Evolutionary conservation across 2,797 vertebrate species (phyloP), one percentile per base, ranked within the genome.

Genomic region (Xyrichtys novacula): DNA sequence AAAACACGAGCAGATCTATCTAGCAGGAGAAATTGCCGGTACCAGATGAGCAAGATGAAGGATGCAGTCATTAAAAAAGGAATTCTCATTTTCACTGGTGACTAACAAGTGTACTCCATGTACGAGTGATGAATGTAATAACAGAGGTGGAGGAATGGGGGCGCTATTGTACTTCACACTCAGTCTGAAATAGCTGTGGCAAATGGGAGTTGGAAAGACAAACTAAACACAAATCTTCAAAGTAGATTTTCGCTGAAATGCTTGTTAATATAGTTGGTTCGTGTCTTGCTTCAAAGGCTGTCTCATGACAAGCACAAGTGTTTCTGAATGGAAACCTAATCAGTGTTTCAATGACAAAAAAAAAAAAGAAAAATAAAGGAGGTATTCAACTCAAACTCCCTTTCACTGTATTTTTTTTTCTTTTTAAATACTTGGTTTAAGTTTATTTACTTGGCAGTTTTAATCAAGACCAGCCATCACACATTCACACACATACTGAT

Each of bases 101-200:
- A 74, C 46, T 72, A 76, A 65, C 66, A 79, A 71, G 60, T 74
- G 58, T 26, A 54, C 22, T 6, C 63, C 44, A n/a, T n/a, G n/a
- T n/a, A n/a, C 48, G 40, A 69, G 34, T 44, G 48, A 50, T 19
- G 29, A 55, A 16, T 17, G 58, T 63, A 59, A 52, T 69, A 29
- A 57, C 34, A 22, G 38, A 46, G 40, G 49, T 57, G 61, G 63
- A 50, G 53, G 81, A 73, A 50, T 78, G 78, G 69, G 85, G 85
- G 86, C 67, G 67, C 85, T 81, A 50, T 80, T 85, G 81, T 47
- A 60, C 81, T 79, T 77, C 42, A 48, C 25, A 66, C 64, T 43
- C 23, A 19, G 7, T 25, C 47, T 25, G n/a, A 47, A 44, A 38
- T 14, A 58, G 32, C 49, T 26, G 36, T 39, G 47, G 32, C 3